Evolutionary conservation across 2,113 vertebrate genomes (phyloP).

Genomic region (Ranitomeya imitator): DNA sequence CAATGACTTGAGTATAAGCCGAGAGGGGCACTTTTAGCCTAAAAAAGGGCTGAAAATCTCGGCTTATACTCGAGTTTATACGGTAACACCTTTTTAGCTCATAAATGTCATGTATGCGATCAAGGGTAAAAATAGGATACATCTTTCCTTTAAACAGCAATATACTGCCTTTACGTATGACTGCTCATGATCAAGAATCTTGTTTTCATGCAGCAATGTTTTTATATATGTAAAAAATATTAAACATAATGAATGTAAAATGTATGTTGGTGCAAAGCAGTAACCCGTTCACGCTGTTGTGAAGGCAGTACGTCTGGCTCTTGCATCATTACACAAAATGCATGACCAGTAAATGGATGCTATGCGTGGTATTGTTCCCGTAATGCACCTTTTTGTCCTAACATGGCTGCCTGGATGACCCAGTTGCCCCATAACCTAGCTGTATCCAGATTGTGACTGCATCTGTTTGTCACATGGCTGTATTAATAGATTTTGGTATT

Average conservation of each 20-base stretch:
- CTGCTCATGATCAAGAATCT: not conserved
- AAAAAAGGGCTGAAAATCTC: too few relatives aligned
- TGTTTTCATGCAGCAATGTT: not conserved
- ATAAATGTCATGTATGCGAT: not conserved
- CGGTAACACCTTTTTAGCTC: too few relatives aligned
- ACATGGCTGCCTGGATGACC: constrained; percentile 30
- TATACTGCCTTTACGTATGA: constrained; percentile 62
- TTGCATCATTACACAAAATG: constrained; percentile 55
- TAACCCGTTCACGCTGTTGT: constrained; percentile 46
- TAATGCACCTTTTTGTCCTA: not conserved
- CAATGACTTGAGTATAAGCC: too few relatives aligned
- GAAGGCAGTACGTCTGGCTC: constrained; percentile 61
- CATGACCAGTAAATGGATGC: constrained; percentile 50
- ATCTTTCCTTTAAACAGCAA: not conserved
- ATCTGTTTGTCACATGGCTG: not conserved
- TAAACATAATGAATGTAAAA: too few relatives aligned
- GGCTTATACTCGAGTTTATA: too few relatives aligned
- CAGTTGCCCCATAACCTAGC: not conserved
- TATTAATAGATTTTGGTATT: not conserved
- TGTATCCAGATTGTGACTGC: not conserved
- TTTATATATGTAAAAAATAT: not conserved
- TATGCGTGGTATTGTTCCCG: not conserved
- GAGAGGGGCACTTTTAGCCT: too few relatives aligned
- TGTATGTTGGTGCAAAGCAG: too few relatives aligned
- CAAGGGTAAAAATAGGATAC: constrained; percentile 31